Evolutionary conservation across 2,797 vertebrate species (phyloP), one percentile per base, ranked within the genome.

Genomic region (Parotocinclus haroldoi): DNA sequence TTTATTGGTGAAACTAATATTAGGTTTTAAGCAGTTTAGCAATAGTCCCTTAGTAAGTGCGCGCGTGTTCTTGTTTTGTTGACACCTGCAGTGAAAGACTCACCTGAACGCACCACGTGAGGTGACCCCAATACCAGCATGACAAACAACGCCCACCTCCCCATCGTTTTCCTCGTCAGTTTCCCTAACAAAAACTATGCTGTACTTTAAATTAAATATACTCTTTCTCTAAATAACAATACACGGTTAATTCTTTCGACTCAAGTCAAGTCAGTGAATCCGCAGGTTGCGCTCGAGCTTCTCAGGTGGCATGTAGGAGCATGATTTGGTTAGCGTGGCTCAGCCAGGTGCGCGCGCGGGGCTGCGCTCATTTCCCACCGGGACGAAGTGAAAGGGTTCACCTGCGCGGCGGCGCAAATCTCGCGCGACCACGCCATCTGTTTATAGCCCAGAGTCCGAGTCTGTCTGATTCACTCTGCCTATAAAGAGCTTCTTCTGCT

Each of bases 41-140:
- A 27, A 27, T 27, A 27, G 27, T 27, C 27, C 27, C 27, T 27
- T 27, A 27, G 5, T 27, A 27, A 5, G 46, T 49, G 46, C 13
- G 46, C 12, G 12, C 10, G 0, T 18, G 38, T 39, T 27, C 27
- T 27, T 58, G 60, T 57, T 68, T 68, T 27, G 62, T 39, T 66
- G 8, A 48, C 58, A 69, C 61, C 39, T 68, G 68, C 27, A 61
- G 37, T 13, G 60, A 44, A 56, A 51, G 66, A 78, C 76, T 78
- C 51, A 75, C 76, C 76, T 78, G 76, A 75, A 54, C 70, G 60
- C 73, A 56, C 69, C 16, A 58, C 38, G 51, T 57, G 58, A 56
- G 58, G 42, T 39, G 68, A 51, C 48, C 58, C 61, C 14, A 68
- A 63, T 54, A 66, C 46, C 4, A 78, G 51, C 55, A 68, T n/a